These are phyloP conservation scores for Toxotes jaculatrix DNA, from an alignment of 2,113 vertebrate species.

Conservation along the genomic window DNA sequence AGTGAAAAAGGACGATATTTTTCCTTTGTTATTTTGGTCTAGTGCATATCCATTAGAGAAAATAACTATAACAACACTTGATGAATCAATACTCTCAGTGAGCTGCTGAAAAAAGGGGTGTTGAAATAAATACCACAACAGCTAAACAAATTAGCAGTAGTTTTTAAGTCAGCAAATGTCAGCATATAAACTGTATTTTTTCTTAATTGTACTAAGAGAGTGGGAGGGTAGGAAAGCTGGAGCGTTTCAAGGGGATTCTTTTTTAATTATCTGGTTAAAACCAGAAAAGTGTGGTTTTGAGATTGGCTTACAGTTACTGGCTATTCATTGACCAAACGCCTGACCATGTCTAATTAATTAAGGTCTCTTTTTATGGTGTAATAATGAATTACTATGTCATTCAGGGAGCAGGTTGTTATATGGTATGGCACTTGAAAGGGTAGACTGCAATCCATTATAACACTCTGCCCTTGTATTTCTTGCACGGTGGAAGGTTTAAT, in stretches of 20 bases:
- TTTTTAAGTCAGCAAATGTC: conserved; percentile 35
- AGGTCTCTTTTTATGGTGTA: conserved; percentile 18
- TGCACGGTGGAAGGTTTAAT: background rate
- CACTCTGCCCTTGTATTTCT: background rate
- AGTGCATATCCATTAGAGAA: conserved; percentile 49
- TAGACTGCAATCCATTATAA: background rate
- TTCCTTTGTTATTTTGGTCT: conserved; percentile 29
- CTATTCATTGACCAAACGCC: conserved; percentile 47
- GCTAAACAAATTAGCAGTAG: conserved; percentile 18
- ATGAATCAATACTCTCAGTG: conserved; percentile 33
- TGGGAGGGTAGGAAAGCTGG: conserved; percentile 1
- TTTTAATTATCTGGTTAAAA: conserved; percentile 37
- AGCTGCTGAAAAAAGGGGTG: background rate
- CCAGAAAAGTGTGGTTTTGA: conserved; percentile 29
- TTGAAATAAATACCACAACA: conserved; percentile 39
- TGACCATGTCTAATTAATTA: conserved; percentile 48
- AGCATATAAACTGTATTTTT: conserved; percentile 8
- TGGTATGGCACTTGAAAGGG: background rate
- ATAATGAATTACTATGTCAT: conserved; percentile 46
- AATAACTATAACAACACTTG: conserved; percentile 29
- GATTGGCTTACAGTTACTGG: conserved; percentile 29
- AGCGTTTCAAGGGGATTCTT: conserved; percentile 25
- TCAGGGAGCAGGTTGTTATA: conserved; percentile 19
- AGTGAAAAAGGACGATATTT: conserved; percentile 10
- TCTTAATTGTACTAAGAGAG: conserved; percentile 9